Conservation (phyloP, 2,888 invertebrate genomes). For the Camponotus fellah region DNA sequence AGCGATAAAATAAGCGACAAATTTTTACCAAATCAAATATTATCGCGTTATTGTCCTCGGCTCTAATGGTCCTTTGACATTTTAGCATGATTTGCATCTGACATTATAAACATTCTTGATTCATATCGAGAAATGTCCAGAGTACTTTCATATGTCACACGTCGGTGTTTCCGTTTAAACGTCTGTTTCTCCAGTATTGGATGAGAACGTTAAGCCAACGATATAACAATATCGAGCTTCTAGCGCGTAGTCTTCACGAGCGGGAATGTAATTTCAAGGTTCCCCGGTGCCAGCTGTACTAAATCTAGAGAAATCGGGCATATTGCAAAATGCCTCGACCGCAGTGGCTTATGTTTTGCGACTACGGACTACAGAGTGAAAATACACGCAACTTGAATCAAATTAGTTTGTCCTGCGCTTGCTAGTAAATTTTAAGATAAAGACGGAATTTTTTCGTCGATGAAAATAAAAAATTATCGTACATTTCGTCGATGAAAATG, state of each 20-base stretch:
- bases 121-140: background rate
- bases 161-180: slow-evolving; percentile 22
- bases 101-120: slow-evolving; percentile 2
- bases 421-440: background rate
- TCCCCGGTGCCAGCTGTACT: slow-evolving; percentile 16
- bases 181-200: slow-evolving; percentile 3
- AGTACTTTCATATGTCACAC: slow-evolving; percentile 12
- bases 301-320: slow-evolving; percentile 35
- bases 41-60: background rate
- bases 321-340: slow-evolving; percentile 1
- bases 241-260: background rate
- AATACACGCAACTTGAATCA: background rate
- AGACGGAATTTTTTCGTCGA: background rate
- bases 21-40: background rate
- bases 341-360: slow-evolving; percentile 27
- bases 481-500: background rate
- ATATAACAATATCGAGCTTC: slow-evolving; percentile 45
- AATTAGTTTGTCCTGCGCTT: background rate
- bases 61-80: background rate
- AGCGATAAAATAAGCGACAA: background rate
- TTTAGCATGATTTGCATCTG: background rate
- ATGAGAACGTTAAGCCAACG: slow-evolving; percentile 25
- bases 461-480: background rate
- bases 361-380: background rate
- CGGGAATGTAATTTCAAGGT: slow-evolving; percentile 40